Evolutionary conservation across 2,797 vertebrate genomes (phyloP).

Genomic region (Sebastolobus alascanus): DNA sequence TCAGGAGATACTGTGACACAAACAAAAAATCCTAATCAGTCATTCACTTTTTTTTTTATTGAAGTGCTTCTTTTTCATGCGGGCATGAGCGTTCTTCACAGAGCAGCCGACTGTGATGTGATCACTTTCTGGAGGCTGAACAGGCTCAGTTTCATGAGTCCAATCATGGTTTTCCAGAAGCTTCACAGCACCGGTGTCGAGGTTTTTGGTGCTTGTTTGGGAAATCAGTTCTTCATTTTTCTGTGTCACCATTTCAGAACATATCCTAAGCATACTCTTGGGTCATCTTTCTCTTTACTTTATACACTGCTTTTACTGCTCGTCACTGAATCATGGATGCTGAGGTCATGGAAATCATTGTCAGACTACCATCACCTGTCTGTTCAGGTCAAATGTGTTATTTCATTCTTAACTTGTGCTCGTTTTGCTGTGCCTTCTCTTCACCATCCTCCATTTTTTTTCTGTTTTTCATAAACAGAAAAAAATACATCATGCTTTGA

Average conservation of each 20-base stretch:
- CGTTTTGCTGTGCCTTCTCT: constrained; percentile 27
- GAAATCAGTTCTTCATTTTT: not conserved
- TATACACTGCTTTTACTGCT: not conserved
- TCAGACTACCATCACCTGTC: not conserved
- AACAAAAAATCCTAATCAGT: not conserved
- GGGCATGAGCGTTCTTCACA: constrained; percentile 10
- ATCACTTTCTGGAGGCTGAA: not conserved
- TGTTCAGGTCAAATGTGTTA: not conserved
- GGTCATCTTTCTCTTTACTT: not conserved
- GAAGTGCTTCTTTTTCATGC: not conserved
- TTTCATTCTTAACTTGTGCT: not conserved
- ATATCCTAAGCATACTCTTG: not conserved
- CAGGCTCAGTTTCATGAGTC: constrained; percentile 49
- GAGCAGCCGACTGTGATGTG: not conserved
- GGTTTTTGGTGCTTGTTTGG: not conserved
- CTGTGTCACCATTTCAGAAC: constrained; percentile 4
- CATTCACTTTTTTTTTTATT: not conserved
- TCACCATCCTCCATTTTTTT: not conserved
- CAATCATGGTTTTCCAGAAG: not conserved
- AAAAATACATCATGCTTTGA: not conserved
- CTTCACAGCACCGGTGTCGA: not conserved
- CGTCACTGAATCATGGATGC: not conserved
- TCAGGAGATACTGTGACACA: constrained; percentile 26
- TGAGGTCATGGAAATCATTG: not conserved
- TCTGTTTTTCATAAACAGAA: not conserved